Percentiles rank a stretch among this genome's conserved stretches.
Conservation (phyloP, 2,888 invertebrate species). For the Microdon myrmicae region DNA sequence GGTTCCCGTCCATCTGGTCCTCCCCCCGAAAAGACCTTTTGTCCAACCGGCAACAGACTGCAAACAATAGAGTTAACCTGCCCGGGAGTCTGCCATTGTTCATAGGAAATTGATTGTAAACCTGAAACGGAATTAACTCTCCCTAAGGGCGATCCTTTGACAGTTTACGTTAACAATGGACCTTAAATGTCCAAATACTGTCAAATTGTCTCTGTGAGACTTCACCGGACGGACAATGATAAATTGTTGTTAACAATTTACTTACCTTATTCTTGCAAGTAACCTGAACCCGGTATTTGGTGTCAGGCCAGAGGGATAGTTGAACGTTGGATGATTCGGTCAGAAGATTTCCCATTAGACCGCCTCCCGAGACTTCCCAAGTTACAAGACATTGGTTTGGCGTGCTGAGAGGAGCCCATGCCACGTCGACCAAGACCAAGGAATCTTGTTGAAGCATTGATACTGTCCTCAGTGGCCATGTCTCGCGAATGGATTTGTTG, state of each 20-base stretch:
- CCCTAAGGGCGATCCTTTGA: conserved; percentile 31
- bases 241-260: conserved; percentile 2
- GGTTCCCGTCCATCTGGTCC: conserved; percentile 10
- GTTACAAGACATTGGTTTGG: conserved; percentile 65
- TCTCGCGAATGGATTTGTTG: conserved; percentile 61
- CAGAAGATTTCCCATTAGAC: conserved; percentile 65
- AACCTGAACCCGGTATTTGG: conserved; percentile 66
- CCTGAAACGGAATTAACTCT: conserved; percentile 24
- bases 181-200: conserved; percentile 40
- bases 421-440: conserved; percentile 64
- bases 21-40: neutral
- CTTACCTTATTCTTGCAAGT: conserved; percentile 67
- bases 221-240: conserved; percentile 2
- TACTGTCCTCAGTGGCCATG: conserved; percentile 62
- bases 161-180: conserved; percentile 43
- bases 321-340: conserved; percentile 66
- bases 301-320: conserved; percentile 66
- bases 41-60: neutral
- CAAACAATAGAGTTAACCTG: conserved; percentile 19
- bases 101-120: conserved; percentile 34
- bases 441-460: conserved; percentile 65
- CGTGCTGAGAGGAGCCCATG: conserved; percentile 62
- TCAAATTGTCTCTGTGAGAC: conserved; percentile 22
- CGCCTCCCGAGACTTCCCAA: conserved; percentile 66
- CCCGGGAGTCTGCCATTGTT: conserved; percentile 25